Evolutionary conservation across 2,888 invertebrate genomes (phyloP), one percentile per base, ranked within the genome.

Genomic region (Nymphalis urticae): DNA sequence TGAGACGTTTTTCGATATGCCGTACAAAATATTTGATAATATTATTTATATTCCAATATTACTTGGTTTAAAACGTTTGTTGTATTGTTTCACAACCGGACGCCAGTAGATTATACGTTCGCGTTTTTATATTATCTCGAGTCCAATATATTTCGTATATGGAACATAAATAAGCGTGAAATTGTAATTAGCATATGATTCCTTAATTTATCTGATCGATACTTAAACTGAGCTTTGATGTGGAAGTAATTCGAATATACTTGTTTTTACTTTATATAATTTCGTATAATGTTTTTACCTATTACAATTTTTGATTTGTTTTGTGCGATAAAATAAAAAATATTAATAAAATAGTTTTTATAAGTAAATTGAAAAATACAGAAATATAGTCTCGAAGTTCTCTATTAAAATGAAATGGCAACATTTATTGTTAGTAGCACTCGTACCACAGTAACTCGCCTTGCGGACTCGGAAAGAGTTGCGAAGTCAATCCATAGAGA

Each of bases 71-170:
- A 48, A 42, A 54, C 21, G 47, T 7, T 16, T 61, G 61, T 66
- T 21, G 24, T 61, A 24, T 36, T 61, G 51, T 63, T 59, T 47
- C 61, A 48, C 54, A 62, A 62, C 32, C 56, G 19, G 51, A 53
- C n/a, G 27, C 21, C 68, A 42, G 47, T 72, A 64, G 48, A 69
- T 67, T 62, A 64, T 48, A 42, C 53, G 59, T 62, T 62, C 21
- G 48, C 3, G 21, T 58, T 65, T n/a, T 60, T 59, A 47, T 62
- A 64, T 60, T 68, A 72, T 72, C 68, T 69, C 54, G 65, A 66
- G 71, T 77, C 69, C 68, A 73, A 75, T 76, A 68, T 75, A 73
- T 70, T 69, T 61, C 69, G 51, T 62, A 62, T 64, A 62, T 54
- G 56, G 62, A 67, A 66, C 61, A 67, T 65, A 68, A 69, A 72